Conservation (phyloP, 1,140 invertebrate species). For the Drosophila rufa region DNA sequence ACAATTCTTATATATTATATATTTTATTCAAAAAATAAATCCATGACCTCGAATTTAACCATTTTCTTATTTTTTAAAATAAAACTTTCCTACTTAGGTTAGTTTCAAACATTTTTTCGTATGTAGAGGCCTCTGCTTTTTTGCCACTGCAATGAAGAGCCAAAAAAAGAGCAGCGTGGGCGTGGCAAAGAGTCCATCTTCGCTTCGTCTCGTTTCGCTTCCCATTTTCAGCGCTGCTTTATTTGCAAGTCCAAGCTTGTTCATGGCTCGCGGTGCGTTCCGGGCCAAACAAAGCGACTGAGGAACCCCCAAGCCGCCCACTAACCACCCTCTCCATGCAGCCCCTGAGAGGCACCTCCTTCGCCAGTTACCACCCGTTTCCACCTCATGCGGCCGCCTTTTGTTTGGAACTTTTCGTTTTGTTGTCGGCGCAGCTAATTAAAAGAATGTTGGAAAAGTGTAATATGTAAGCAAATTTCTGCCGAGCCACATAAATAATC, state of each 20-base stretch:
- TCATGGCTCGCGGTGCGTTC: slow-evolving; percentile 54
- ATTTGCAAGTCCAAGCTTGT: slow-evolving; percentile 50
- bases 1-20: no score
- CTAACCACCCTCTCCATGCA: not conserved
- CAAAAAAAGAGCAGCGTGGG: slow-evolving; percentile 1
- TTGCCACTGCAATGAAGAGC: slow-evolving; percentile 15
- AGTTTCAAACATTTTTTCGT: not conserved
- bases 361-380: slow-evolving; percentile 19
- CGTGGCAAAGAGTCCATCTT: slow-evolving; percentile 33
- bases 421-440: slow-evolving; percentile 69
- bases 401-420: slow-evolving; percentile 67
- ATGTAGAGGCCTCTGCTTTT: not conserved
- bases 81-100: not conserved
- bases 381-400: slow-evolving; percentile 31
- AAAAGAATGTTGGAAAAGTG: slow-evolving; percentile 74
- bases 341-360: slow-evolving; percentile 4
- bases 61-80: not conserved
- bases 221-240: slow-evolving; percentile 25
- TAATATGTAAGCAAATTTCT: slow-evolving; percentile 77
- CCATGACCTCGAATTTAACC: no score
- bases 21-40: no score
- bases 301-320: not conserved
- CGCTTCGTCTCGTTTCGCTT: slow-evolving; percentile 26
- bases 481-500: slow-evolving; percentile 70
- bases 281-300: slow-evolving; percentile 28